phyloP scores from a whole-genome alignment of 1,140 invertebrate genomes.

The Drosophila varians region DNA sequence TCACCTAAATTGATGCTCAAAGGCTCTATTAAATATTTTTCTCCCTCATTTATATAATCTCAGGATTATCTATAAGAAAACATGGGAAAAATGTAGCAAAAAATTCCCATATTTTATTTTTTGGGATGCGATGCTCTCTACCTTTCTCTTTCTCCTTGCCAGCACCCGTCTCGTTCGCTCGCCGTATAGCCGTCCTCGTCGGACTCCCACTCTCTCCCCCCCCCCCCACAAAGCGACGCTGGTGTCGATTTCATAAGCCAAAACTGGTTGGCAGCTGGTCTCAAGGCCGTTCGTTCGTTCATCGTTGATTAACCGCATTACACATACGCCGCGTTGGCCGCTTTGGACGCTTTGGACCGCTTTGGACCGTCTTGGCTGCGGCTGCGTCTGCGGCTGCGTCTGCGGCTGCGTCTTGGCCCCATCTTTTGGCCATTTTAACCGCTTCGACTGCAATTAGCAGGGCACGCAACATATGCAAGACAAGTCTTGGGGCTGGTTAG shows the following conservation, averaged over 20 bases:
- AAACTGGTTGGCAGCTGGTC: constrained; percentile 75
- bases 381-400: too few relatives aligned
- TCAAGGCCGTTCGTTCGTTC: constrained; percentile 62
- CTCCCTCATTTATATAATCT: too few relatives aligned
- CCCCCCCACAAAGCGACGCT: too few relatives aligned
- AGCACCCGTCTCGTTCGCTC: background rate
- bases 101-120: constrained; percentile 60
- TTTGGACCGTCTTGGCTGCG: constrained; percentile 24
- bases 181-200: too few relatives aligned
- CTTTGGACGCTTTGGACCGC: constrained; percentile 13
- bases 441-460: constrained; percentile 73
- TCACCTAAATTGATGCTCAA: too few relatives aligned
- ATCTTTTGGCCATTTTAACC: constrained; percentile 6
- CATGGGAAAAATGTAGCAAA: too few relatives aligned
- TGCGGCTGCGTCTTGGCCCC: too few relatives aligned
- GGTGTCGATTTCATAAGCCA: constrained; percentile 69
- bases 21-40: too few relatives aligned
- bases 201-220: too few relatives aligned
- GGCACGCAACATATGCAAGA: constrained; percentile 55
- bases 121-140: constrained; percentile 10
- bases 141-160: background rate
- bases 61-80: too few relatives aligned
- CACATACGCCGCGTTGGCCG: constrained; percentile 72
- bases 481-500: background rate
- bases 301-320: constrained; percentile 75